Evolutionary conservation across 64 coral and sea anemone genomes (phyloP), one percentile per base, ranked within the genome.

Genomic region (Trachythela sp.): DNA sequence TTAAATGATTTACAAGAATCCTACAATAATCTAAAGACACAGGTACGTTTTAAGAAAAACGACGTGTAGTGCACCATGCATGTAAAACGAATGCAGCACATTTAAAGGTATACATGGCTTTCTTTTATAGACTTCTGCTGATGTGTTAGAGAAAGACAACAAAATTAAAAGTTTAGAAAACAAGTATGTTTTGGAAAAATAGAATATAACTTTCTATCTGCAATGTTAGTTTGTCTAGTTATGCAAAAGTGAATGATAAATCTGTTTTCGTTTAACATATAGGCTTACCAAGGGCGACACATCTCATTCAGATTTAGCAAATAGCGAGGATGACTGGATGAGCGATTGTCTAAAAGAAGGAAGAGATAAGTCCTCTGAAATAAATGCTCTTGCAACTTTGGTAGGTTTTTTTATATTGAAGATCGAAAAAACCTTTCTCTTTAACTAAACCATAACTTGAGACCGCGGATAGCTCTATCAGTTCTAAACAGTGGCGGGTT

Each of bases 331-430:
- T 39, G 75, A 80, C 10, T 80, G 75, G 75, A 37, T 36, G 37
- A 14, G 9, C 31, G 75, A 80, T 80, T 35, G 33, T 35, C 35
- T 80, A 18, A 80, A 80, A 36, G 37, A 37, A 13, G 75, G 75
- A 80, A 80, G 33, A 36, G 75, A 80, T 30, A 80, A 39, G 35
- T 80, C 75, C 15, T 80, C 75, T 14, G 75, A 80, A 80, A 80
- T 80, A 14, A 80, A 80, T 30, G 75, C 75, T 35, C 33, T 80
- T 7, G 75, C 75, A 38, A 80, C 75, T 37, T 39, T 80, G 75
- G 75, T 80, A 36, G 30, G 30, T 35, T 37, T 80, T 80, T 80
- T 29, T 13, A 38, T 15, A 37, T 10, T 34, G 37, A 72, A 26
- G 13, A 15, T 15, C 13, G 15, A 49, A 49, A 15, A 49, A 15